These are phyloP conservation scores for Aphaenogaster floridana DNA, from an alignment of 1,140 invertebrate genomes.

Conservation along the genomic window DNA sequence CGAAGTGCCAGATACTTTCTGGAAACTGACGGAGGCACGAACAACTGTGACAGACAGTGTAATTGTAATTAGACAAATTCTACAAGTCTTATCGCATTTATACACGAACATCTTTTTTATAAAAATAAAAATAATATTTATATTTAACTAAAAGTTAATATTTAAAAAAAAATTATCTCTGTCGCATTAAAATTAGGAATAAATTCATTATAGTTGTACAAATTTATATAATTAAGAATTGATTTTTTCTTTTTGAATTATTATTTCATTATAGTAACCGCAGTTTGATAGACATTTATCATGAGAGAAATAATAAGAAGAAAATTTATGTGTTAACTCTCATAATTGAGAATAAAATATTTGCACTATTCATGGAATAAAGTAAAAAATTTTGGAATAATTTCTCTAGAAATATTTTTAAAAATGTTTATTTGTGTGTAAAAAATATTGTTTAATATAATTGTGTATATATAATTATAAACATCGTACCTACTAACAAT, in stretches of 20 bases:
- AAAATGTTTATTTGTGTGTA: background rate
- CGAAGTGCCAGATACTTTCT: background rate
- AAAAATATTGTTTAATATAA: background rate
- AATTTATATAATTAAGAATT: background rate
- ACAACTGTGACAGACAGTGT: background rate
- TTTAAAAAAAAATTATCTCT: background rate
- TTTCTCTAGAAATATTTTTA: background rate
- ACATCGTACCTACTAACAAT: background rate
- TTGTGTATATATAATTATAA: background rate
- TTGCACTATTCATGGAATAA: too few relatives aligned
- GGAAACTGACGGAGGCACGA: background rate
- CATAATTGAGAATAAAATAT: background rate
- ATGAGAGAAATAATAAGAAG: background rate
- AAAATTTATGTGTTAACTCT: slow-evolving; percentile 1
- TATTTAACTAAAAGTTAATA: background rate
- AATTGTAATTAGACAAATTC: background rate
- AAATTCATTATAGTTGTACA: background rate
- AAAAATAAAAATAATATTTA: background rate
- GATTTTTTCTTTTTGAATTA: background rate
- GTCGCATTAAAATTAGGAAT: background rate
- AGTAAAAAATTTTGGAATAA: background rate
- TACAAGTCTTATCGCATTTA: background rate
- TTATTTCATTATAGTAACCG: background rate
- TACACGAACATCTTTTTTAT: background rate
- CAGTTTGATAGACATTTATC: background rate